Evolutionary conservation across 2,888 invertebrate genomes (phyloP), one percentile per base, ranked within the genome.

Genomic region (Tortricodes alternella): DNA sequence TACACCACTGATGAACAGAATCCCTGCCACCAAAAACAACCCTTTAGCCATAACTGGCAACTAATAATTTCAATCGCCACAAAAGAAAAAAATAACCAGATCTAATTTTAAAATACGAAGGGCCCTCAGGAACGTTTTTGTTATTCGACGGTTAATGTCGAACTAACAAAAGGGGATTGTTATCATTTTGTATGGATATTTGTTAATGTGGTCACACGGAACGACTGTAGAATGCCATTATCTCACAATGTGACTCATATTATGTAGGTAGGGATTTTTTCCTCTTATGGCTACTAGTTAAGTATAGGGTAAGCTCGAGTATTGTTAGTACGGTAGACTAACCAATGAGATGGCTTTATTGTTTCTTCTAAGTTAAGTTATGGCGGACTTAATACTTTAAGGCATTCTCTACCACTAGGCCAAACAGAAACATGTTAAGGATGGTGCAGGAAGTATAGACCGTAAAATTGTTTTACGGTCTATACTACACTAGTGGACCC

Each of bases 171-270:
- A 83, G 78, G 83, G 82, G 77, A 81, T 85, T 80, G 76, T 88
- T 89, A 89, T 89, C 89, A 84, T 78, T 83, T 80, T 71, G 87
- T 87, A 86, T 83, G 85, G 88, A 76, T 79, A 76, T 78, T 77
- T 70, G 83, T 78, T 85, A 85, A 83, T 86, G 77, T 67, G 71
- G 68, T 64, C 62, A 72, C 62, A 64, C 64, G 70, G 80, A 71
- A 88, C 85, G 85, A 74, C 68, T 62, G 64, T 70, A 71, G 89
- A 78, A 89, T 89, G 73, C 74, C 78, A 86, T 88, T 89, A 89
- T 89, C 89, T 71, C 67, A 68, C 68, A 68, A 63, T 52, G 60
- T 83, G 83, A 83, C 68, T 75, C 80, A 80, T 46, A 29, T 58
- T 46, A 19, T 38, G 57, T 57, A 41, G 44, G 57, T 46, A 39